These are phyloP conservation scores for Agrotis puta DNA, from an alignment of 2,888 invertebrate genomes.

Conservation along the genomic window DNA sequence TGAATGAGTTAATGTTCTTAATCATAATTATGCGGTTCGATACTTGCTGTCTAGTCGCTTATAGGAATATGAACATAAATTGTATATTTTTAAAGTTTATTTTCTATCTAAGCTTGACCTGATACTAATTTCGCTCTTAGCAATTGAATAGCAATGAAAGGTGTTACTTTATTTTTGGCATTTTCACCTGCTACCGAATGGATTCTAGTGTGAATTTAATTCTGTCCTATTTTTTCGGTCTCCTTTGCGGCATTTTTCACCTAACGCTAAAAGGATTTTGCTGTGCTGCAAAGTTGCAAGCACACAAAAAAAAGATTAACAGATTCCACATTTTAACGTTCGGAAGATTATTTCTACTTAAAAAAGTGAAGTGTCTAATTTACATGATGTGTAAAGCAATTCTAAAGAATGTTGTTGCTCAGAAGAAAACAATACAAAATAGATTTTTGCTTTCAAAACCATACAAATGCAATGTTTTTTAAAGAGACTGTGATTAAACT, in stretches of 20 bases:
- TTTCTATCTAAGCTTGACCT: too few species aligned
- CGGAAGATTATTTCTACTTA: neutral
- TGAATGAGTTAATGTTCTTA: too few species aligned
- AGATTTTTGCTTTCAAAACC: constrained; percentile 13
- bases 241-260: constrained; percentile 29
- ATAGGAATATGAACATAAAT: too few species aligned
- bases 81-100: too few species aligned
- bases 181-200: constrained; percentile 15
- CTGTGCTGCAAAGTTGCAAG: constrained; percentile 26
- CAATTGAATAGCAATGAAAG: too few species aligned
- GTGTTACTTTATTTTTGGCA: constrained; percentile 27
- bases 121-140: too few species aligned
- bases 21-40: too few species aligned
- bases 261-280: constrained; percentile 55
- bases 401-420: constrained; percentile 5
- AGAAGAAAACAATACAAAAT: constrained; percentile 12
- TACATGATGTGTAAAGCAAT: neutral
- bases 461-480: constrained; percentile 1
- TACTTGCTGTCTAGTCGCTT: too few species aligned
- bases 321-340: neutral
- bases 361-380: constrained; percentile 3
- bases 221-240: constrained; percentile 24
- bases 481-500: neutral
- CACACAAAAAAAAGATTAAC: constrained; percentile 10
- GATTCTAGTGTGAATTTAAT: constrained; percentile 24